These are phyloP conservation scores for Saxicola maurus DNA, from an alignment of 2,797 vertebrate genomes.

Conservation along the genomic window DNA sequence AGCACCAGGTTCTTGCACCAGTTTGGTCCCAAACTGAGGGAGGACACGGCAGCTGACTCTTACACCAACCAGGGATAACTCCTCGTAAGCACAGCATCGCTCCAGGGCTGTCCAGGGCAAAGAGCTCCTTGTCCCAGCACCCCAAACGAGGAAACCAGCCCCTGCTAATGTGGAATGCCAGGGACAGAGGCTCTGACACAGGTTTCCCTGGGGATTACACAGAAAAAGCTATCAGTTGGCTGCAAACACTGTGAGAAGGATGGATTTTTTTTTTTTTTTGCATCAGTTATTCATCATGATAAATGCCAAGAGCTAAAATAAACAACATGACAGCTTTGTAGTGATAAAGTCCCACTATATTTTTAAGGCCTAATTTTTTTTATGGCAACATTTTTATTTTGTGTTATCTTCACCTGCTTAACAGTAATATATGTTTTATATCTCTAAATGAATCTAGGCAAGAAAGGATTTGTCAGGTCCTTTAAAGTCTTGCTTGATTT, in stretches of 20 bases:
- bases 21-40: not conserved
- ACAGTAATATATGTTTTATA: not conserved
- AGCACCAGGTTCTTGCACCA: not conserved
- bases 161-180: accelerated
- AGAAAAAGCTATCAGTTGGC: not conserved
- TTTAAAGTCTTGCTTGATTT: not conserved
- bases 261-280: not conserved
- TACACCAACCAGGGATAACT: accelerated
- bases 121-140: not conserved
- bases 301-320: slow-evolving; percentile 10
- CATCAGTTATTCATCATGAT: not conserved
- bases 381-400: not conserved
- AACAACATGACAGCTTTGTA: not conserved
- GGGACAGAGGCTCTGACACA: not conserved
- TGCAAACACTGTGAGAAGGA: not conserved
- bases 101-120: not conserved
- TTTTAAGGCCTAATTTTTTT: slow-evolving; percentile 10
- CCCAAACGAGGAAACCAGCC: accelerated
- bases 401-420: not conserved
- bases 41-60: not conserved
- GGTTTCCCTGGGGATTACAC: not conserved
- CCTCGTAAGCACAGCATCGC: accelerated
- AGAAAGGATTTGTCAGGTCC: not conserved
- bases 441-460: not conserved
- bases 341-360: not conserved